These are phyloP conservation scores for Huso huso DNA, from an alignment of 2,797 vertebrate genomes.

Conservation along the genomic window DNA sequence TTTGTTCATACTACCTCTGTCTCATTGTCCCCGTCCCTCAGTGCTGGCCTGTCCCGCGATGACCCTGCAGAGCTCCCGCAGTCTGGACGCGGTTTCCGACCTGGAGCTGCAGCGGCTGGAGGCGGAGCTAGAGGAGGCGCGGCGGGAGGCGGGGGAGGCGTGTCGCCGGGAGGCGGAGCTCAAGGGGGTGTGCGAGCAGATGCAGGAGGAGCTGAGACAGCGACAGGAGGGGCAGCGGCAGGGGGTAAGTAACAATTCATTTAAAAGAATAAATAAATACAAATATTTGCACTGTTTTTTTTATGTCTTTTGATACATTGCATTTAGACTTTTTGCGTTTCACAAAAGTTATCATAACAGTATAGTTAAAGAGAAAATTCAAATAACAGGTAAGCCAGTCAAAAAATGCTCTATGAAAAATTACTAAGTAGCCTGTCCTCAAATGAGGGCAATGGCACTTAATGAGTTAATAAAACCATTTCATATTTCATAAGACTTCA, in stretches of 20 bases:
- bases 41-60: constrained; percentile 73
- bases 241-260: constrained; percentile 40
- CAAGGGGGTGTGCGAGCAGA: constrained; percentile 75
- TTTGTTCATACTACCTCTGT: neutral
- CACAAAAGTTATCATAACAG: too few relatives aligned
- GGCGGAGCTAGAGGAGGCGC: constrained; percentile 79
- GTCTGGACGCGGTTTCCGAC: constrained; percentile 70
- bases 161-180: constrained; percentile 85
- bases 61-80: constrained; percentile 76
- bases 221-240: constrained; percentile 77
- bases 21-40: constrained; percentile 22
- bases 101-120: constrained; percentile 73
- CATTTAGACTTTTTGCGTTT: too few relatives aligned
- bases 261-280: neutral
- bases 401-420: too few relatives aligned
- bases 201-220: constrained; percentile 81
- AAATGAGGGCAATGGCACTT: too few relatives aligned
- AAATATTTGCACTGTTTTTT: too few relatives aligned
- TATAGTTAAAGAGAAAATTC: too few relatives aligned
- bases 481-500: too few relatives aligned
- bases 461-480: too few relatives aligned
- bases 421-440: too few relatives aligned
- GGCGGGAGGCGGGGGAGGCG: constrained; percentile 77
- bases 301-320: too few relatives aligned
- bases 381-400: too few relatives aligned